Evolutionary conservation across 2,888 invertebrate genomes (phyloP).

Genomic region (Rhamnusium bicolor): DNA sequence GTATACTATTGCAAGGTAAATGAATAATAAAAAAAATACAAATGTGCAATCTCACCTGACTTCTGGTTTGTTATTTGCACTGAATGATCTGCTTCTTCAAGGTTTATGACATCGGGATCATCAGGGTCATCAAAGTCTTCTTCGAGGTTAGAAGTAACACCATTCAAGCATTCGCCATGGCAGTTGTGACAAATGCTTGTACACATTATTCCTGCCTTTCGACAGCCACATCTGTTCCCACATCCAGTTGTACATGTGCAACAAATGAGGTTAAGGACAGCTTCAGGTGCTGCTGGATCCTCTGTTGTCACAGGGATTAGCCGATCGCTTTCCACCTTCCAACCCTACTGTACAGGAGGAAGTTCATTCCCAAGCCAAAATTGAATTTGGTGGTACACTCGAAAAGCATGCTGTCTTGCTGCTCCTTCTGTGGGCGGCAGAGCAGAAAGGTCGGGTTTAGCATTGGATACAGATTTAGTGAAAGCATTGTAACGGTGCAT

Average conservation of each 20-base stretch:
- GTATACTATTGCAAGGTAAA: constrained; percentile 1
- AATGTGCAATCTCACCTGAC: constrained; percentile 1
- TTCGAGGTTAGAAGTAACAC: not conserved
- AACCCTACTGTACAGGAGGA: constrained; percentile 2
- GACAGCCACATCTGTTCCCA: constrained; percentile 1
- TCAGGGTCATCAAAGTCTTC: constrained; percentile 1
- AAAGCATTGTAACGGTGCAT: constrained; percentile 1
- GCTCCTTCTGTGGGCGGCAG: not conserved
- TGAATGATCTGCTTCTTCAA: not conserved
- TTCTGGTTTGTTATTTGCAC: constrained; percentile 1
- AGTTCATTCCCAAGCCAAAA: constrained; percentile 1
- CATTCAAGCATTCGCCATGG: not conserved
- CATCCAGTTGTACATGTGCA: constrained; percentile 1
- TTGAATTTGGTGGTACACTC: not conserved
- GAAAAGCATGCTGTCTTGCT: constrained; percentile 1
- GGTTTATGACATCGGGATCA: not conserved
- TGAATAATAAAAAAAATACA: constrained; percentile 1
- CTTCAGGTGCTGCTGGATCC: not conserved
- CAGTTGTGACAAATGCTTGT: not conserved
- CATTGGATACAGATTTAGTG: constrained; percentile 2
- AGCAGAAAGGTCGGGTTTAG: constrained; percentile 2
- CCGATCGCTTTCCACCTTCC: constrained; percentile 5
- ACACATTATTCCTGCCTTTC: constrained; percentile 1
- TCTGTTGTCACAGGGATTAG: not conserved
- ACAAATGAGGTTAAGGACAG: constrained; percentile 1